Percentiles rank a stretch among this genome's conserved stretches.
Evolutionary conservation across 2,797 vertebrate species (phyloP).

Genomic region (Takifugu rubripes): DNA sequence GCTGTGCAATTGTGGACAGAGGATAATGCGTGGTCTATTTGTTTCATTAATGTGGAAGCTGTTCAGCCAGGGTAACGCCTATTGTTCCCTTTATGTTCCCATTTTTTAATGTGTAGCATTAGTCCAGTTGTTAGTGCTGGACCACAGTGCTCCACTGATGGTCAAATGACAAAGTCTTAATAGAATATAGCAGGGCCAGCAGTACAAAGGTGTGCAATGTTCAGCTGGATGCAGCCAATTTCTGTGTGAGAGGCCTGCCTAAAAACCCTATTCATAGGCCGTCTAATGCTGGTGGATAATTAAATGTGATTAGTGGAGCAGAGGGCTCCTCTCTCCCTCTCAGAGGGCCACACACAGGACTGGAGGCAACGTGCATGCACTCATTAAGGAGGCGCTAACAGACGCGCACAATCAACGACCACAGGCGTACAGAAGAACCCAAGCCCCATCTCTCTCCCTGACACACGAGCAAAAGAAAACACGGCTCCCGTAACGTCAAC

Average conservation of each 20-base stretch:
- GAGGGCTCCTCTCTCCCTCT: constrained; percentile 68
- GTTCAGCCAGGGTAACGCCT: constrained; percentile 63
- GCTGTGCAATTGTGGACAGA: constrained; percentile 53
- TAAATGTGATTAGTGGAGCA: constrained; percentile 85
- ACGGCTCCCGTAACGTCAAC: neutral
- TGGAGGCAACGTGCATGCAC: constrained; percentile 61
- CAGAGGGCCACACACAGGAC: constrained; percentile 75
- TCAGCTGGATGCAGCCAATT: constrained; percentile 76
- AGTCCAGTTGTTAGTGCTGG: constrained; percentile 72
- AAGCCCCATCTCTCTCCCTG: constrained; percentile 35
- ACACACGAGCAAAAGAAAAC: neutral
- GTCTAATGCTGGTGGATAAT: constrained; percentile 80
- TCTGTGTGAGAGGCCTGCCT: constrained; percentile 76
- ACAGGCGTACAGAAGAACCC: constrained; percentile 54
- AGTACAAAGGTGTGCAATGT: constrained; percentile 83
- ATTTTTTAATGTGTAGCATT: constrained; percentile 73
- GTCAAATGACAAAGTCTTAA: constrained; percentile 80
- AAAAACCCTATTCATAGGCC: constrained; percentile 77
- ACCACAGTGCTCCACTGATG: constrained; percentile 69
- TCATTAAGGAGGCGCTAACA: constrained; percentile 75
- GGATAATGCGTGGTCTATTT: constrained; percentile 70
- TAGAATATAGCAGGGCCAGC: constrained; percentile 71
- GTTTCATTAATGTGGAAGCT: constrained; percentile 67
- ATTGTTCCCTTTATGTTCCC: constrained; percentile 67
- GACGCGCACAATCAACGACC: constrained; percentile 67